Conservation (phyloP, 2,888 invertebrate species). For the Ditylenchus weischeri region DNA sequence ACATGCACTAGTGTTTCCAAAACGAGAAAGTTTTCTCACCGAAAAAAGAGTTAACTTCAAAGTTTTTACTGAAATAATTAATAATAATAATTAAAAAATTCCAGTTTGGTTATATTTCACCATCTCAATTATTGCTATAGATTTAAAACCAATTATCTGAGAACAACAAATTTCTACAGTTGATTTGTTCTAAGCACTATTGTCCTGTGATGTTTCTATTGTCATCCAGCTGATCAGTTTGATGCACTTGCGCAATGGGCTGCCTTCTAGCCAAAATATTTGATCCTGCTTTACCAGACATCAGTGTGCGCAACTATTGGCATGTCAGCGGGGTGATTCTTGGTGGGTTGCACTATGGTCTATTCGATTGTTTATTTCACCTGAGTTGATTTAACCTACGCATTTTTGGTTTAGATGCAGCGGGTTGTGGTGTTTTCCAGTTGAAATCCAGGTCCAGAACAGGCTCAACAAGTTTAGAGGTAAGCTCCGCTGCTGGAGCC, state of each 20-base stretch:
- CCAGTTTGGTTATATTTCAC: too few relatives aligned
- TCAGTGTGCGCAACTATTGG: constrained; percentile 48
- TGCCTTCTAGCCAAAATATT: constrained; percentile 48
- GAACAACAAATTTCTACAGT: too few relatives aligned
- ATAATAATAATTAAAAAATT: too few relatives aligned
- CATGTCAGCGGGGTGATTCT: constrained; percentile 33
- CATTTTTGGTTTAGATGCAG: not conserved
- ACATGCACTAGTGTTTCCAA: too few relatives aligned
- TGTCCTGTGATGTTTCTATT: too few relatives aligned
- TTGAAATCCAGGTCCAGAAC: not conserved
- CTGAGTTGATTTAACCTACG: too few relatives aligned
- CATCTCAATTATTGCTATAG: too few relatives aligned
- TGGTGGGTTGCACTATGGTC: not conserved
- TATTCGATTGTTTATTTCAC: not conserved
- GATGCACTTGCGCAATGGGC: constrained; percentile 39
- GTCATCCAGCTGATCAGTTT: not conserved
- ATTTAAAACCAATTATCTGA: too few relatives aligned
- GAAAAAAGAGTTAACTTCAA: too few relatives aligned
- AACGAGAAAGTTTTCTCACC: too few relatives aligned
- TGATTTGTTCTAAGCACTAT: too few relatives aligned
- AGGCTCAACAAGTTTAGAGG: constrained; percentile 1
- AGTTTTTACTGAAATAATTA: too few relatives aligned
- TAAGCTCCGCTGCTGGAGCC: not conserved
- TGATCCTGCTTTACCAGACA: constrained; percentile 52
- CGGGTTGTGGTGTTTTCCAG: not conserved